Evolutionary conservation across 2,113 vertebrate species (phyloP).

Genomic region (Syrmaticus mikado): DNA sequence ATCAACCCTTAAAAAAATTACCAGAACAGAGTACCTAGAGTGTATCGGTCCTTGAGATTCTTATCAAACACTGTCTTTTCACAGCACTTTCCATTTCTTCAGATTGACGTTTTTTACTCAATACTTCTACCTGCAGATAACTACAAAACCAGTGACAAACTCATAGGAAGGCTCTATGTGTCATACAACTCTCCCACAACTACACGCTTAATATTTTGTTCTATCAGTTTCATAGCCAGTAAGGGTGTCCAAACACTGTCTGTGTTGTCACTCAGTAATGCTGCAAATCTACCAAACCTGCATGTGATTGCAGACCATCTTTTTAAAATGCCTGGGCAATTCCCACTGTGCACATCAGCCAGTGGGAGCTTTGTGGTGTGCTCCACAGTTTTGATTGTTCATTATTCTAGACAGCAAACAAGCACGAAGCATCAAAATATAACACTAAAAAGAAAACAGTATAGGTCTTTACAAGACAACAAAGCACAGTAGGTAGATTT

Average conservation of each 20-base stretch:
- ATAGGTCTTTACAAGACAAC: neutral
- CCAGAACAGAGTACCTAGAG: neutral
- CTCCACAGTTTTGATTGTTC: neutral
- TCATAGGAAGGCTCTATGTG: neutral
- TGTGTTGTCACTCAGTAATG: neutral
- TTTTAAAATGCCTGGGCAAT: neutral
- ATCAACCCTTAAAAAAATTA: neutral
- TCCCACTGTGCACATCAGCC: neutral
- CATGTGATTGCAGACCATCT: neutral
- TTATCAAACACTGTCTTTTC: neutral
- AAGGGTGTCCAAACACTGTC: neutral
- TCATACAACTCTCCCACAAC: neutral
- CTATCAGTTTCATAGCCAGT: neutral
- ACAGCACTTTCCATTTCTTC: neutral
- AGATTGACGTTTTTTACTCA: neutral
- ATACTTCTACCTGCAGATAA: neutral
- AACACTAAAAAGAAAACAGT: neutral
- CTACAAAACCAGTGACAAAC: neutral
- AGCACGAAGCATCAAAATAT: neutral
- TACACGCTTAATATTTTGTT: neutral
- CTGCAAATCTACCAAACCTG: neutral
- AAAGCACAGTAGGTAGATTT: neutral
- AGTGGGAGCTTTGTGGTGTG: neutral
- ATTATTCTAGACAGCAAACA: neutral
- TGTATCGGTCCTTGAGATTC: neutral